These are phyloP conservation scores for Hypanus sabinus DNA, from an alignment of 2,113 vertebrate genomes.

Conservation along the genomic window DNA sequence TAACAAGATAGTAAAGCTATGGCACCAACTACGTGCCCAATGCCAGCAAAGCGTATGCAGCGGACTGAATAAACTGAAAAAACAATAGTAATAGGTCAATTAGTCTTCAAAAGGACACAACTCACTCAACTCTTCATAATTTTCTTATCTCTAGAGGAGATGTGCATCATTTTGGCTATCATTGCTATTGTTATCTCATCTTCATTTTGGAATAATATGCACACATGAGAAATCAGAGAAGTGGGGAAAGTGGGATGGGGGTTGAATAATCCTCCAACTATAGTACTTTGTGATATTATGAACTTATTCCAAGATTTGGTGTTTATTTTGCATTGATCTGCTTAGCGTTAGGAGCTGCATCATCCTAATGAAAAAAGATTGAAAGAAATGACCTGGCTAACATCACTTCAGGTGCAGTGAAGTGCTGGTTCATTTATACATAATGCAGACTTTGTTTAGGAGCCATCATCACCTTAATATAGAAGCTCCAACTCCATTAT, in stretches of 20 bases:
- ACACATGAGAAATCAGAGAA: background rate
- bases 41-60: background rate
- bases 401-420: constrained; percentile 52
- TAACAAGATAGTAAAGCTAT: background rate
- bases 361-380: constrained; percentile 66
- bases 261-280: background rate
- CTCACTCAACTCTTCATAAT: constrained; percentile 24
- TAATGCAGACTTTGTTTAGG: constrained; percentile 48
- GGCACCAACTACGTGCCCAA: background rate
- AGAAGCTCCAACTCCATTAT: constrained; percentile 44
- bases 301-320: background rate
- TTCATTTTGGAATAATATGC: background rate
- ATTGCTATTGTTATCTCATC: background rate
- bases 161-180: background rate
- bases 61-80: background rate
- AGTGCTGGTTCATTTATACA: constrained; percentile 49
- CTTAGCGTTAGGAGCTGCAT: constrained; percentile 45
- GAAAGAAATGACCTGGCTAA: constrained; percentile 71
- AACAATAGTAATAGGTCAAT: background rate
- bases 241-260: background rate
- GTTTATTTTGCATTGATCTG: constrained; percentile 33
- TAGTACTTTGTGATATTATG: background rate
- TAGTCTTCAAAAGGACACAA: background rate
- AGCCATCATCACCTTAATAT: constrained; percentile 65
- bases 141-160: background rate